phyloP scores from a whole-genome alignment of 2,113 vertebrate species.

The Hypocryptadius cinnamomeus region DNA sequence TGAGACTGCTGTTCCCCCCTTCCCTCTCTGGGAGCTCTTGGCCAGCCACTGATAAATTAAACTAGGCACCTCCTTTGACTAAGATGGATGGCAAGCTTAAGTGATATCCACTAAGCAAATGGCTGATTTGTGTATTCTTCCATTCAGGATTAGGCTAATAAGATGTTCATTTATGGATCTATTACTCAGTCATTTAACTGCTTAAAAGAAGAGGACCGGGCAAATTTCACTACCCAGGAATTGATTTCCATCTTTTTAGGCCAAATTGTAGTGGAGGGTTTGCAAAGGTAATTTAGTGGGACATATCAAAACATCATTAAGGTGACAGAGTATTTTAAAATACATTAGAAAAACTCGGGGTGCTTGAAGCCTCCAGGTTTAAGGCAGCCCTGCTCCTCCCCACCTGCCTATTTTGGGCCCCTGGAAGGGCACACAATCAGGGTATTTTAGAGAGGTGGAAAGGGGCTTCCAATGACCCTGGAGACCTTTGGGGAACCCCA shows the following conservation, averaged over 20 bases:
- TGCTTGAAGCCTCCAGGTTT: background rate
- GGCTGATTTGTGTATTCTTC: conserved; percentile 56
- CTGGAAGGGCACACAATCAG: background rate
- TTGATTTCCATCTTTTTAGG: background rate
- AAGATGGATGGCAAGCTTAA: conserved; percentile 66
- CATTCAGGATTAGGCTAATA: conserved; percentile 68
- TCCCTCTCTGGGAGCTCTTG: background rate
- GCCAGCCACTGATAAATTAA: conserved; percentile 65
- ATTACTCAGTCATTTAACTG: conserved; percentile 67
- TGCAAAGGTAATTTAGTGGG: background rate
- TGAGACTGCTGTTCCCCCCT: background rate
- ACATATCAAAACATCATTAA: background rate
- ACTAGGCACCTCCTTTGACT: conserved; percentile 51
- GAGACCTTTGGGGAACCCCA: accelerated
- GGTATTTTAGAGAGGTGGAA: background rate
- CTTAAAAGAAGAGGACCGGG: background rate
- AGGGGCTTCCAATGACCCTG: background rate
- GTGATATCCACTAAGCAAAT: background rate
- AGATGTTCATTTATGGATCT: conserved; percentile 68
- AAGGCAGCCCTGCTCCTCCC: background rate
- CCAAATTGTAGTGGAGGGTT: background rate
- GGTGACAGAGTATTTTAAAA: background rate
- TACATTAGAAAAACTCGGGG: background rate
- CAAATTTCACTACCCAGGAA: background rate
- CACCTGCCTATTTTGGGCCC: too few relatives aligned